Evolutionary conservation across 2,113 vertebrate genomes (phyloP).

Genomic region (Pseudopipra pipra): DNA sequence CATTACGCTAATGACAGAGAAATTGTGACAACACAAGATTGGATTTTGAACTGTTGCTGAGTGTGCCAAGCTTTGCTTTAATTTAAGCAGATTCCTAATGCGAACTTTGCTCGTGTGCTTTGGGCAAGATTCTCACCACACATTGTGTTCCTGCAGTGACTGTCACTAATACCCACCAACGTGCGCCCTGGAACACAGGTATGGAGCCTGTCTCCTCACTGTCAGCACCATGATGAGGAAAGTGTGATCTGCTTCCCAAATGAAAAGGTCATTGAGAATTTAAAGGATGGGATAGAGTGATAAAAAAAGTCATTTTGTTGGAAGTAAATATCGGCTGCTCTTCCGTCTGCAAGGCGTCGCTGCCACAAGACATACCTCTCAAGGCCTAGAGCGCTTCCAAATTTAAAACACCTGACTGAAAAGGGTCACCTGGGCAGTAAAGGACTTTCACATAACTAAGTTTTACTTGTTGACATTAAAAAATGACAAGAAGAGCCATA

Average conservation of each 20-base stretch:
- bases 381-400: not conserved
- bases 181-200: not conserved
- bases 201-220: not conserved
- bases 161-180: not conserved
- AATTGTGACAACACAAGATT: not conserved
- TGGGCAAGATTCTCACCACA: constrained; percentile 26
- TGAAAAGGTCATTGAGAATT: not conserved
- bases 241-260: not conserved
- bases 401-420: not conserved
- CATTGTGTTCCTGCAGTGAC: not conserved
- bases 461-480: not conserved
- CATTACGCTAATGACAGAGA: not conserved
- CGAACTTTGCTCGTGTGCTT: not conserved
- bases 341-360: not conserved
- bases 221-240: not conserved
- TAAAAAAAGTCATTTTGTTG: not conserved
- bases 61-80: not conserved
- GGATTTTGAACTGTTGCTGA: not conserved
- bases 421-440: not conserved
- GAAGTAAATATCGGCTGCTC: not conserved
- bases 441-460: not conserved
- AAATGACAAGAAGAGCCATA: not conserved
- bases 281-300: not conserved
- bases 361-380: not conserved
- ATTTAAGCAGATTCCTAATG: not conserved